Conservation (phyloP, 2,797 vertebrate species). For the Peromyscus eremicus region DNA sequence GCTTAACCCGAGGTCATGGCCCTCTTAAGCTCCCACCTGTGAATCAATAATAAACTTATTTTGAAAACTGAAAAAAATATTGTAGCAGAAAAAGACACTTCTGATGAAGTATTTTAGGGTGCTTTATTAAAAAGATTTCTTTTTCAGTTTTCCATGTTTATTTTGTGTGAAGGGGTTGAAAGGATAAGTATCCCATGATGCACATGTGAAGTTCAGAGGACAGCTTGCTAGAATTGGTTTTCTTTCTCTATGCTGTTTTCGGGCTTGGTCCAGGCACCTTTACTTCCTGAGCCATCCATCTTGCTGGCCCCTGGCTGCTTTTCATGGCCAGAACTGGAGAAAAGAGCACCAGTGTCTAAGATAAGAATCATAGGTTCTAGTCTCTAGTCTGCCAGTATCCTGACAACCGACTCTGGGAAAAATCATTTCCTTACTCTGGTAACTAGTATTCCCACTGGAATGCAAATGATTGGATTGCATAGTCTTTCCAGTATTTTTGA, state of each 20-base stretch:
- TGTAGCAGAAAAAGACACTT: conserved; percentile 49
- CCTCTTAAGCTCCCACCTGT: not conserved
- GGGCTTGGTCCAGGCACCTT: not conserved
- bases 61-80: not conserved
- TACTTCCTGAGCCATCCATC: not conserved
- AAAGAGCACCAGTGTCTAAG: not conserved
- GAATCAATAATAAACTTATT: not conserved
- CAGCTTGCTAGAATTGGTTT: not conserved
- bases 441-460: conserved; percentile 35
- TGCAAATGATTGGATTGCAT: not conserved
- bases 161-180: not conserved
- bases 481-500: conserved; percentile 49
- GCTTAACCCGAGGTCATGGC: not conserved
- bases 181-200: not conserved
- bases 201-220: not conserved
- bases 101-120: conserved; percentile 37
- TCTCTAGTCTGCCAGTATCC: not conserved
- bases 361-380: conserved; percentile 46
- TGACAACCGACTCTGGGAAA: not conserved
- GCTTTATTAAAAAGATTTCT: not conserved
- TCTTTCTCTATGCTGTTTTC: not conserved
- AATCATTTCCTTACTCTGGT: conserved; percentile 52
- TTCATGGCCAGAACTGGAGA: not conserved
- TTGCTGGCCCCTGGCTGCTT: not conserved
- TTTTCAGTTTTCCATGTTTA: not conserved